Evolutionary conservation across 2,888 invertebrate species (phyloP).

Genomic region (Coelinius sp.): DNA sequence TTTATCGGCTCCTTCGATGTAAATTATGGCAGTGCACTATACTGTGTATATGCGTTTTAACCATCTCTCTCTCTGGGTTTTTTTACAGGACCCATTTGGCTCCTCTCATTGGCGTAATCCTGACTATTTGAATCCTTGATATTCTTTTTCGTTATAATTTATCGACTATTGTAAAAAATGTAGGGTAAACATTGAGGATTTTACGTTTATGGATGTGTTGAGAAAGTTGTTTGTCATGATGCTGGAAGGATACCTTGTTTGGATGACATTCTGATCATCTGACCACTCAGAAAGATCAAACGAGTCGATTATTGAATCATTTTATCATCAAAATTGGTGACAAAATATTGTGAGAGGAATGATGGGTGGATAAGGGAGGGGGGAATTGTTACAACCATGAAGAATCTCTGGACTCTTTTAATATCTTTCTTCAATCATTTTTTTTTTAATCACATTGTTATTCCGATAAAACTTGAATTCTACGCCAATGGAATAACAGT

Average conservation of each 20-base stretch:
- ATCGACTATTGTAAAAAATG: neutral
- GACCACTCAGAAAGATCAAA: neutral
- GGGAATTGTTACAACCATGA: neutral
- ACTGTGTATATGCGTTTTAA: constrained; percentile 33
- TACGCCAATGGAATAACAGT: constrained; percentile 24
- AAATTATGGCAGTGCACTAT: constrained; percentile 58
- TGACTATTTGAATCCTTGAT: no score
- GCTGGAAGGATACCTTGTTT: neutral
- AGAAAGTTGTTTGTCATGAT: neutral
- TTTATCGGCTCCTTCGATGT: constrained; percentile 64
- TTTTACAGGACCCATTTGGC: neutral
- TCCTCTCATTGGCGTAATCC: neutral
- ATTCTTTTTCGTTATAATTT: neutral
- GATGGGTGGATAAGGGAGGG: neutral
- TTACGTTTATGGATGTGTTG: neutral
- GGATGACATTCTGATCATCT: neutral
- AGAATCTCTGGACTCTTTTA: neutral
- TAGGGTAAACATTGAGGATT: neutral
- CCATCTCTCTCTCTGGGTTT: neutral
- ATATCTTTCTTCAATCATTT: neutral
- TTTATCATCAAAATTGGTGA: neutral
- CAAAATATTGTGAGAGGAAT: neutral
- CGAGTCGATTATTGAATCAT: neutral
- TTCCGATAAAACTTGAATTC: neutral
- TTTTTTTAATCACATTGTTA: neutral